Percentiles rank a stretch among this genome's conserved stretches.
Conservation (phyloP, 2,113 vertebrate species). For the Cettia cetti region DNA sequence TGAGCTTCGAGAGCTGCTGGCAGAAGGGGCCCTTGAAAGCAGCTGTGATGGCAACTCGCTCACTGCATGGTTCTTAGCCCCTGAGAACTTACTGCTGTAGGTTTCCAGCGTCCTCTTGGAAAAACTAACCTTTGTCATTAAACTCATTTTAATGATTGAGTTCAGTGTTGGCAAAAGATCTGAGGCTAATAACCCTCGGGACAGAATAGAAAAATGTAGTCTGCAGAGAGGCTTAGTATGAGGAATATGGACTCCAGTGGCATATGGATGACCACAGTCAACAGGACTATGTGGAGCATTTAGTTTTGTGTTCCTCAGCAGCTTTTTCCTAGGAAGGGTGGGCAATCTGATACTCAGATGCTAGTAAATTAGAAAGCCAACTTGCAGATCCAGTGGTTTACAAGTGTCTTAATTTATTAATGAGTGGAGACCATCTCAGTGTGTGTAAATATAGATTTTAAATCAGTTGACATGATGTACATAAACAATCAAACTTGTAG, state of each 20-base stretch:
- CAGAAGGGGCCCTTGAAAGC: background rate
- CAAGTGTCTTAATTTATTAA: slow-evolving; percentile 67
- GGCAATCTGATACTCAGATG: background rate
- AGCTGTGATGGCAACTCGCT: background rate
- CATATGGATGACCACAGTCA: background rate
- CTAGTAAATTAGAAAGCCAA: slow-evolving; percentile 44
- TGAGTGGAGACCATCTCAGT: slow-evolving; percentile 41
- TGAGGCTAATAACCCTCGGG: background rate
- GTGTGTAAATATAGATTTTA: slow-evolving; percentile 67
- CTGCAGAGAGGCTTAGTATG: background rate
- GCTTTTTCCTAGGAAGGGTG: background rate
- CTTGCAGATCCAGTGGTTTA: slow-evolving; percentile 57
- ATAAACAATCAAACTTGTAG: slow-evolving; percentile 50
- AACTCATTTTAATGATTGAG: slow-evolving; percentile 3
- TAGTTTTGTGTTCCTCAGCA: background rate
- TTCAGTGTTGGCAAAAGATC: background rate
- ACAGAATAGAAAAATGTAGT: background rate
- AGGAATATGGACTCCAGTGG: background rate
- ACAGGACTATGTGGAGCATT: background rate
- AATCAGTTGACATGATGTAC: slow-evolving; percentile 51
- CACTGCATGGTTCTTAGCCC: background rate
- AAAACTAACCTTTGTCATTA: slow-evolving; percentile 21
- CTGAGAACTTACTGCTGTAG: background rate
- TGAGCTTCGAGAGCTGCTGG: slow-evolving; percentile 3
- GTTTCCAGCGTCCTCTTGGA: background rate